Percentiles rank a stretch among this genome's conserved stretches.
phyloP scores from a whole-genome alignment of 2,113 vertebrate genomes.

The Pseudonaja textilis region DNA sequence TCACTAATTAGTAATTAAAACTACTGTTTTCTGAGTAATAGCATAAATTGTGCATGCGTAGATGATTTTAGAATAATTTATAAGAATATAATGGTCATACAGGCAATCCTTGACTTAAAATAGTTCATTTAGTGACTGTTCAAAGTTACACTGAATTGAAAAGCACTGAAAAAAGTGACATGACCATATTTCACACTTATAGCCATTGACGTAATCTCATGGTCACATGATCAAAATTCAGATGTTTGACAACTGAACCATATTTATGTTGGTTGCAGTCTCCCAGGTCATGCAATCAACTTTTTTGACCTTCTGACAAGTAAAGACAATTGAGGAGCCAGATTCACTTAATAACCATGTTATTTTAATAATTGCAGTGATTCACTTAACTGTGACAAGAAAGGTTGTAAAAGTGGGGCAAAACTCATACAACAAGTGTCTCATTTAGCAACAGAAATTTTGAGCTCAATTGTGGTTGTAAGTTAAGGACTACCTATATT shows the following conservation, averaged over 20 bases:
- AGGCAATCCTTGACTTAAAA: not conserved
- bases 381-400: not conserved
- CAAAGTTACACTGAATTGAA: not conserved
- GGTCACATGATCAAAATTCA: not conserved
- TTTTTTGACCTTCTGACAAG: not conserved
- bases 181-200: not conserved
- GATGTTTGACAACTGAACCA: not conserved
- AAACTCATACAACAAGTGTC: not conserved
- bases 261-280: not conserved
- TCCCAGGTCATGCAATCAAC: not conserved
- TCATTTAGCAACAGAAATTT: not conserved
- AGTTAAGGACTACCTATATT: not conserved
- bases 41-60: not conserved
- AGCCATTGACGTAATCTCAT: not conserved
- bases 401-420: not conserved
- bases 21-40: not conserved
- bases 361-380: not conserved
- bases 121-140: not conserved
- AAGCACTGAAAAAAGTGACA: not conserved
- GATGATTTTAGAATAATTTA: not conserved
- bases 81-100: not conserved
- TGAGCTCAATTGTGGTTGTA: not conserved
- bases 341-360: not conserved
- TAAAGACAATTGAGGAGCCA: not conserved
- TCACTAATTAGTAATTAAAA: not conserved